phyloP scores from a whole-genome alignment of 2,113 vertebrate genomes.

The Capricornis sumatraensis region DNA sequence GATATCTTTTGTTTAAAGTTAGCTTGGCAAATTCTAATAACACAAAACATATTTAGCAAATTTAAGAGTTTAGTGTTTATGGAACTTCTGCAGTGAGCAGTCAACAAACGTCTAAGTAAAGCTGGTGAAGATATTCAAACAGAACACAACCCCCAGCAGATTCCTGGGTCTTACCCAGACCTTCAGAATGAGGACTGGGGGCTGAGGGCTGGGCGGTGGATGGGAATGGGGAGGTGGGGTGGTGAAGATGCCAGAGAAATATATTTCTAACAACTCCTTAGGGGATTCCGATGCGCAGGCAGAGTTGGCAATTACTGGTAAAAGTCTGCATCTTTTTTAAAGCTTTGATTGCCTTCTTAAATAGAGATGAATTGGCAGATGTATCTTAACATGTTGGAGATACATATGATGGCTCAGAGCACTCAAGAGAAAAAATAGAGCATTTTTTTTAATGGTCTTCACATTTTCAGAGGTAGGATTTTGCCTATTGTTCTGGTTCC shows the following conservation, averaged over 20 bases:
- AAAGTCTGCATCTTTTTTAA: neutral
- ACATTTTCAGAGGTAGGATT: neutral
- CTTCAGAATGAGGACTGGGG: neutral
- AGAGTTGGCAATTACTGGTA: neutral
- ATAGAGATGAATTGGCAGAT: neutral
- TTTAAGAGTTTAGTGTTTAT: neutral
- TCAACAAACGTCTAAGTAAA: neutral
- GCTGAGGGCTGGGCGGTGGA: accelerated
- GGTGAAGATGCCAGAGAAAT: neutral
- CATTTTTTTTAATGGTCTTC: neutral
- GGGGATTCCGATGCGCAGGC: neutral
- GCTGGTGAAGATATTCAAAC: neutral
- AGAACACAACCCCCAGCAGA: neutral
- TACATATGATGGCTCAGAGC: neutral
- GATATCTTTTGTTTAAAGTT: neutral
- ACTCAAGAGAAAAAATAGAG: neutral
- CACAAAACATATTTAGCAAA: neutral
- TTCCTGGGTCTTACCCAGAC: neutral
- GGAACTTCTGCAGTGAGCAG: neutral
- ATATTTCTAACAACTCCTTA: neutral
- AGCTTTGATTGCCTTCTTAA: neutral
- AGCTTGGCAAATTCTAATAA: neutral
- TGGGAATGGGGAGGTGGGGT: neutral
- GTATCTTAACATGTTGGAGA: neutral
- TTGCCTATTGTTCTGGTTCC: neutral